These are phyloP conservation scores for Troides aeacus DNA, from an alignment of 2,888 invertebrate genomes.

Conservation along the genomic window DNA sequence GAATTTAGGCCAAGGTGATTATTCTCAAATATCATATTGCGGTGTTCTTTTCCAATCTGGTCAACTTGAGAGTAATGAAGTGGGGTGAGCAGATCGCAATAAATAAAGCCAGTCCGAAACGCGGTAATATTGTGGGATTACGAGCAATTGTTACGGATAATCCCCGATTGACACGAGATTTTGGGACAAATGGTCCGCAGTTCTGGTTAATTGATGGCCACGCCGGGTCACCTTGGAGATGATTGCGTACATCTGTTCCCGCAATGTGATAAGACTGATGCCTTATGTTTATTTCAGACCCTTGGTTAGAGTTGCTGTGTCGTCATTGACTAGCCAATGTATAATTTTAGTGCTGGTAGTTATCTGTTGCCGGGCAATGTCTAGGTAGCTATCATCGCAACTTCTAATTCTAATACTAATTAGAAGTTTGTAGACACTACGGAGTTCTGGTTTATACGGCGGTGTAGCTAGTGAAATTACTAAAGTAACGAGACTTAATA, in stretches of 20 bases:
- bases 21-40: background rate
- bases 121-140: slow-evolving; percentile 61
- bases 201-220: slow-evolving; percentile 57
- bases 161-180: slow-evolving; percentile 70
- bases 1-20: background rate
- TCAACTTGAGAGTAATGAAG: slow-evolving; percentile 35
- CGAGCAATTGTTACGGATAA: slow-evolving; percentile 61
- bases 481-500: no score
- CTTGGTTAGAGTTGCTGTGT: background rate
- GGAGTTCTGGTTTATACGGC: no score
- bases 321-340: background rate
- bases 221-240: slow-evolving; percentile 31
- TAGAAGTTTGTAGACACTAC: no score
- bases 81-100: slow-evolving; percentile 56
- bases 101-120: slow-evolving; percentile 51
- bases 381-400: no score
- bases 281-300: background rate
- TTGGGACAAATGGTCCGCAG: slow-evolving; percentile 54
- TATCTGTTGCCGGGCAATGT: no score
- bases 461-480: no score
- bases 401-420: no score
- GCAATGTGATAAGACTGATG: slow-evolving; percentile 21
- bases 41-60: background rate
- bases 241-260: slow-evolving; percentile 36
- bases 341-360: no score